These are phyloP conservation scores for Ceramica pisi DNA, from an alignment of 2,888 invertebrate species.

Conservation along the genomic window DNA sequence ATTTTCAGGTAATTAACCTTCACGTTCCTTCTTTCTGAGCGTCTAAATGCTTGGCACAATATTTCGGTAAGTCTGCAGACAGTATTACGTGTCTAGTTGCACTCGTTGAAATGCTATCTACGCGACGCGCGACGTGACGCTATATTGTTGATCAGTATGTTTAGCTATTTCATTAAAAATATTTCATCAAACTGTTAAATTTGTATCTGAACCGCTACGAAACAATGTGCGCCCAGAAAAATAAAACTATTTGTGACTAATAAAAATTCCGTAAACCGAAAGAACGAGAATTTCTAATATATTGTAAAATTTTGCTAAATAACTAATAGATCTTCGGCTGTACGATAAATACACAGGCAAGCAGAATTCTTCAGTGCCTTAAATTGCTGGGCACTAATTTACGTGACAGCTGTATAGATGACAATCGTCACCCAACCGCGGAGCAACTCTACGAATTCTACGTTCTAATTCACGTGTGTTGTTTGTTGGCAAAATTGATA, in stretches of 20 bases:
- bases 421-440: constrained; percentile 42
- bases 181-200: constrained; percentile 12
- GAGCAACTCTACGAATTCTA: constrained; percentile 41
- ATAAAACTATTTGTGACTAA: constrained; percentile 26
- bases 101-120: constrained; percentile 63
- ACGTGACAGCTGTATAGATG: constrained; percentile 65
- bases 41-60: constrained; percentile 86
- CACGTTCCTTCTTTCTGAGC: constrained; percentile 86
- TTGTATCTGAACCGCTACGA: neutral
- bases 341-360: constrained; percentile 52
- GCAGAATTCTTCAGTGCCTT: constrained; percentile 57
- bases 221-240: constrained; percentile 1
- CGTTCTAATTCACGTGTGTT: constrained; percentile 44
- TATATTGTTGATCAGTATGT: constrained; percentile 26
- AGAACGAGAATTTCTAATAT: constrained; percentile 42
- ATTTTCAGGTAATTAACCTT: constrained; percentile 90
- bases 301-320: constrained; percentile 39
- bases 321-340: constrained; percentile 52
- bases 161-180: constrained; percentile 20
- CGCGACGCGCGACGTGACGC: constrained; percentile 6
- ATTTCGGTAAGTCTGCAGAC: constrained; percentile 86
- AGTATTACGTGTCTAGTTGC: constrained; percentile 81
- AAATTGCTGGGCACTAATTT: constrained; percentile 62
- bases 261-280: constrained; percentile 41
- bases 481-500: constrained; percentile 47